Evolutionary conservation across 2,888 invertebrate species (phyloP).

Genomic region (Cryptocephalus moraei): DNA sequence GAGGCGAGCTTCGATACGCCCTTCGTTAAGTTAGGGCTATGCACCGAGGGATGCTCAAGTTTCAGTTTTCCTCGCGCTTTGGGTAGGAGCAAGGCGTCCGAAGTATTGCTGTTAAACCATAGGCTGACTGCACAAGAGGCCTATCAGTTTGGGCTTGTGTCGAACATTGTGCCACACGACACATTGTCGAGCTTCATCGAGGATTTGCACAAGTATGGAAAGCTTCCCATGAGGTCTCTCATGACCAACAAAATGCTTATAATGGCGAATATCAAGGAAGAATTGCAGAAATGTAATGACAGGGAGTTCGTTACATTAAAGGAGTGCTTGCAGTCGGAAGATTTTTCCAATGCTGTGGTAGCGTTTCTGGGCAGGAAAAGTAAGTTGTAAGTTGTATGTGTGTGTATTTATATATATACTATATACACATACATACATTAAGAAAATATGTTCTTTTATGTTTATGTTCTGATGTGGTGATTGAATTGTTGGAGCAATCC

Average conservation of each 20-base stretch:
- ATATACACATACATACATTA: no score
- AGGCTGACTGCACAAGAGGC: conserved; percentile 76
- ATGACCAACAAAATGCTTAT: conserved; percentile 61
- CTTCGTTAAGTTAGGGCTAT: conserved; percentile 73
- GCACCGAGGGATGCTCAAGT: conserved; percentile 81
- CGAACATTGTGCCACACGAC: conserved; percentile 60
- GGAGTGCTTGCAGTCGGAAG: conserved; percentile 54
- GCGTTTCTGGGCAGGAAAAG: conserved; percentile 39
- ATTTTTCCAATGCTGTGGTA: conserved; percentile 52
- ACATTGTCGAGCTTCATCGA: conserved; percentile 44
- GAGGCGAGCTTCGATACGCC: conserved; percentile 81
- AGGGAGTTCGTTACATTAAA: conserved; percentile 57
- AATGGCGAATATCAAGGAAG: conserved; percentile 46
- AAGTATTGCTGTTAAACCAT: conserved; percentile 49
- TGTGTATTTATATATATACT: neutral
- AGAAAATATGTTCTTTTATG: no score
- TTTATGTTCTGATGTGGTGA: no score
- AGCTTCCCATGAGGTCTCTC: conserved; percentile 49
- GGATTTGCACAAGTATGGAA: conserved; percentile 50
- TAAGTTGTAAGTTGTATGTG: conserved; percentile 25
- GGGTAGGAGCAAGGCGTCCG: conserved; percentile 64
- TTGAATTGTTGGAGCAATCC: no score
- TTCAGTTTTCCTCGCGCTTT: conserved; percentile 75
- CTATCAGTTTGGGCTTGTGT: conserved; percentile 62
- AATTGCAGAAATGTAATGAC: conserved; percentile 55